Conservation (phyloP, 2,113 vertebrate species). For the Patagioenas fasciata region DNA sequence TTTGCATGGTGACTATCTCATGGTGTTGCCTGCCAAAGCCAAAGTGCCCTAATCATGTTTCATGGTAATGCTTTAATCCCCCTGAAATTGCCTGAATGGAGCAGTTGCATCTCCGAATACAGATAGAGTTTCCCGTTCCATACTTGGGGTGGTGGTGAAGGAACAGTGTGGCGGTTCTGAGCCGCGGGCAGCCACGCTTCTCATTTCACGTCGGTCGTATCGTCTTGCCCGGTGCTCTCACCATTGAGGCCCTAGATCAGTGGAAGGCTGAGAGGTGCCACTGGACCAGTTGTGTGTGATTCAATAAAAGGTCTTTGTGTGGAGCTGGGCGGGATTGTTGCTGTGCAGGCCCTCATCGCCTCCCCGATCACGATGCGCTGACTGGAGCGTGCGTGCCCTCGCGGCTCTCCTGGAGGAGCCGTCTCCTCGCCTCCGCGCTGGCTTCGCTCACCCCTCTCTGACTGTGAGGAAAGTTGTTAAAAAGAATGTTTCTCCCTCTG, state of each 20-base stretch:
- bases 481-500: not conserved
- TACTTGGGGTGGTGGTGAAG: not conserved
- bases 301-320: not conserved
- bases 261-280: not conserved
- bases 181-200: not conserved
- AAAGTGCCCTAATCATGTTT: not conserved
- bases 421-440: not conserved
- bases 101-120: not conserved
- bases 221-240: rapidly evolving
- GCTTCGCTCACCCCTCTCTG: not conserved
- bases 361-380: not conserved
- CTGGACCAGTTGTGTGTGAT: not conserved
- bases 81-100: not conserved
- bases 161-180: not conserved
- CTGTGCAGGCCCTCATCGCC: not conserved
- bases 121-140: rapidly evolving
- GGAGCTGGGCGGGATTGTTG: not conserved
- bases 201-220: rapidly evolving
- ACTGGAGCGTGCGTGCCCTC: not conserved
- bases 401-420: not conserved
- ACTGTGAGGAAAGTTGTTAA: not conserved
- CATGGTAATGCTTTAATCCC: not conserved
- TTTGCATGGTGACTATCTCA: not conserved
- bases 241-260: not conserved
- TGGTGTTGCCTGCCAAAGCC: not conserved